A percentile compares a stretch with the other conserved stretches of the same genome.
These are phyloP conservation scores for Phaethon lepturus DNA, from an alignment of 2,113 vertebrate species.

Conservation along the genomic window DNA sequence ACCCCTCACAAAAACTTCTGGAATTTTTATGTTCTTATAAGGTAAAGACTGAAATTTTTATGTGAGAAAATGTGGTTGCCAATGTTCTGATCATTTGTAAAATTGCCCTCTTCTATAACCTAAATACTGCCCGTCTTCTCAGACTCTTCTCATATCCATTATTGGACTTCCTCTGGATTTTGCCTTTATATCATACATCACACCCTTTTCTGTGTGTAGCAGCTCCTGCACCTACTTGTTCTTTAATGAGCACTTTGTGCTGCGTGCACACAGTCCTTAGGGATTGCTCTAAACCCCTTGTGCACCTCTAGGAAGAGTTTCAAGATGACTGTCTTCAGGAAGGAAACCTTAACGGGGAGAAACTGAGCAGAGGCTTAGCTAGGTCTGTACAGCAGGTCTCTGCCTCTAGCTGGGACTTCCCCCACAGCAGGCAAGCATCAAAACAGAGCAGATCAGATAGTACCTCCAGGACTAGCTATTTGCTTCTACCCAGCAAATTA, in stretches of 20 bases:
- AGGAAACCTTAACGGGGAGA: neutral
- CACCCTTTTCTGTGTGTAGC: neutral
- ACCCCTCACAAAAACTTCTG: neutral
- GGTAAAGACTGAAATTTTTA: neutral
- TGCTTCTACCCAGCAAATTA: neutral
- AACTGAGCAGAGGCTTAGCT: neutral
- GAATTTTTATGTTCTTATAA: neutral
- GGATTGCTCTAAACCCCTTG: neutral
- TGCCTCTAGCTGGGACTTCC: neutral
- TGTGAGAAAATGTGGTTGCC: neutral
- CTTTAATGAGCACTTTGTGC: neutral
- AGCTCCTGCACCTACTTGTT: neutral
- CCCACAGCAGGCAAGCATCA: neutral
- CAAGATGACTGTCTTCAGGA: neutral
- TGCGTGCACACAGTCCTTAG: neutral
- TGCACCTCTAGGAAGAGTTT: neutral
- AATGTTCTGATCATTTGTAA: neutral
- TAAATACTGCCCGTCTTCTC: neutral
- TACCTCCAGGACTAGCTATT: neutral
- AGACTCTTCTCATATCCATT: neutral
- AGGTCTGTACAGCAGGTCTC: neutral
- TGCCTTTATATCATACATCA: neutral
- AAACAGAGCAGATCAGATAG: neutral
- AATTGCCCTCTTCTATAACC: neutral
- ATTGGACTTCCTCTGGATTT: neutral